phyloP scores from a whole-genome alignment of 2,797 vertebrate species.

The Girardinus metallicus region DNA sequence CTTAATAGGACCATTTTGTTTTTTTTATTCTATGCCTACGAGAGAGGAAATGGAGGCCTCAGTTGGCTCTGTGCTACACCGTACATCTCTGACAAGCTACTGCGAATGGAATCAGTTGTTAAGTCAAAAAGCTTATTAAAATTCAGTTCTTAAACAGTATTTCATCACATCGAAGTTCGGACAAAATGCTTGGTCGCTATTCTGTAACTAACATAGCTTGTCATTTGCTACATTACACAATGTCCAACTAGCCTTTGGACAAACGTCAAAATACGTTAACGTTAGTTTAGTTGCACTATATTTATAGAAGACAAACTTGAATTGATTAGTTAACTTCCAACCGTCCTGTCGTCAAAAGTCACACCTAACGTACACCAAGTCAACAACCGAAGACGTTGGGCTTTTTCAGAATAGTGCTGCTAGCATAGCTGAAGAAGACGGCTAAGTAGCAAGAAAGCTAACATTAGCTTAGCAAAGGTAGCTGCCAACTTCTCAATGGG shows the following conservation, averaged over 20 bases:
- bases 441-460: conserved; percentile 62
- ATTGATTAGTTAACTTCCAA: accelerated
- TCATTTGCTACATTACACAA: conserved; percentile 15
- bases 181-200: conserved; percentile 4
- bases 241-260: conserved; percentile 59
- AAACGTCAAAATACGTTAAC: conserved; percentile 27
- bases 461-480: conserved; percentile 65
- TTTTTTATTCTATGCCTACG: conserved; percentile 47
- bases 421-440: conserved; percentile 28
- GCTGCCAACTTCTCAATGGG: conserved; percentile 71
- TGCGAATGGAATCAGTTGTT: not conserved
- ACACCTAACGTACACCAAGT: not conserved
- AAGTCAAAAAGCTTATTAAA: not conserved
- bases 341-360: not conserved
- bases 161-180: not conserved
- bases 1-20: conserved; percentile 36
- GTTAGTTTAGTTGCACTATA: not conserved
- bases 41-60: conserved; percentile 73
- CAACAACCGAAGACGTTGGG: not conserved
- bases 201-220: conserved; percentile 41
- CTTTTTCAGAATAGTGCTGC: conserved; percentile 21
- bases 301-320: not conserved
- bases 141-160: not conserved
- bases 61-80: conserved; percentile 29
- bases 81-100: conserved; percentile 12